Evolutionary conservation across 2,797 vertebrate genomes (phyloP).

Genomic region (Knipowitschia caucasica): DNA sequence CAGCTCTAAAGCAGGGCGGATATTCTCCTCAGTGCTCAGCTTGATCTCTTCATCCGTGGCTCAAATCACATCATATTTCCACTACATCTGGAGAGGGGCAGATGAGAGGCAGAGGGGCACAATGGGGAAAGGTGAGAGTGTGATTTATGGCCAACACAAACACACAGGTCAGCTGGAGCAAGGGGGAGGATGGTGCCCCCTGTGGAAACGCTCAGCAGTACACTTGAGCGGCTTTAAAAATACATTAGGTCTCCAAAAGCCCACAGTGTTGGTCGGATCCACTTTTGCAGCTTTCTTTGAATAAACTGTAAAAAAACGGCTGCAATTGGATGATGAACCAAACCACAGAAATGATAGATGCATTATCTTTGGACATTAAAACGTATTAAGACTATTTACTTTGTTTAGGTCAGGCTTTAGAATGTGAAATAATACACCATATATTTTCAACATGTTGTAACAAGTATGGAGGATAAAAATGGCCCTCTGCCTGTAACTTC

Average conservation of each 20-base stretch:
- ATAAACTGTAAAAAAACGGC: no score
- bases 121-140: neutral
- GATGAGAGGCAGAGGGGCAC: neutral
- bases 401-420: no score
- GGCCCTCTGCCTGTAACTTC: no score
- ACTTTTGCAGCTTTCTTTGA: no score
- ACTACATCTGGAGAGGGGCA: constrained; percentile 1
- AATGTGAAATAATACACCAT: no score
- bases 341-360: no score
- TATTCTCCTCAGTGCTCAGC: neutral
- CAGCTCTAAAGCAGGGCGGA: neutral
- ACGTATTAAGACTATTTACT: no score
- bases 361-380: no score
- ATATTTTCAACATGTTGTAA: no score
- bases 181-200: constrained; percentile 1
- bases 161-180: constrained; percentile 3
- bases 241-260: constrained; percentile 6
- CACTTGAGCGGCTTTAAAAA: neutral
- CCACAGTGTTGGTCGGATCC: neutral
- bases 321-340: no score
- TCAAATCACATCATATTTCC: constrained; percentile 6
- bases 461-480: no score
- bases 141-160: constrained; percentile 24
- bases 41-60: neutral
- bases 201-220: constrained; percentile 2